Conservation (phyloP, 2,888 invertebrate species). For the Epinotia bilunana region DNA sequence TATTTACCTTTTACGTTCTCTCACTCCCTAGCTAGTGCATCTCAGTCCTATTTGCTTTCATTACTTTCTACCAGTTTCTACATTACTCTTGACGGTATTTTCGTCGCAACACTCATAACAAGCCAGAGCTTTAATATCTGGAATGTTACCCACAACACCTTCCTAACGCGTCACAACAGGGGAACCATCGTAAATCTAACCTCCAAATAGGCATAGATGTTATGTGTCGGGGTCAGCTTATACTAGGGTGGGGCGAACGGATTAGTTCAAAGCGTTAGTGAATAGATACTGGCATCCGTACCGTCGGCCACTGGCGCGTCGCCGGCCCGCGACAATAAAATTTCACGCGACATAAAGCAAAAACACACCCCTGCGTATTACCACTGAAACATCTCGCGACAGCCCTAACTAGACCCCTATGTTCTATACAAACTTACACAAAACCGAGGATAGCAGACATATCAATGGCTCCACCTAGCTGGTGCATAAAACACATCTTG, state of each 20-base stretch:
- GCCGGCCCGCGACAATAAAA: constrained; percentile 76
- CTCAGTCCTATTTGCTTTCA: not conserved
- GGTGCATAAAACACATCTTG: constrained; percentile 75
- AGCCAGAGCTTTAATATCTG: constrained; percentile 49
- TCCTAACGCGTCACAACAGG: not conserved
- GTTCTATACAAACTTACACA: constrained; percentile 46
- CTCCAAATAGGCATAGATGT: not conserved
- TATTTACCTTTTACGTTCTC: not conserved
- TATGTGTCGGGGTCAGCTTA: not conserved
- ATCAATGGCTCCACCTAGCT: constrained; percentile 55
- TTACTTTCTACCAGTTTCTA: constrained; percentile 11
- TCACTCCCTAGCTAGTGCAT: not conserved
- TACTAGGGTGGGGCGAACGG: not conserved
- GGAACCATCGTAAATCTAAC: not conserved
- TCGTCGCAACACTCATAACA: constrained; percentile 31
- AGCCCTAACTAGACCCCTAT: constrained; percentile 61
- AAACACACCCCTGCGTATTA: constrained; percentile 81
- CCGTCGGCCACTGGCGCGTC: constrained; percentile 55
- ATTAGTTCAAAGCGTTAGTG: not conserved
- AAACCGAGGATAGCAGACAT: constrained; percentile 40
- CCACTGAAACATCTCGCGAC: constrained; percentile 69
- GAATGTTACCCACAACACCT: not conserved
- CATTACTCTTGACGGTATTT: constrained; percentile 18
- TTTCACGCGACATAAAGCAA: constrained; percentile 84
- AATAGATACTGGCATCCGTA: constrained; percentile 35